Evolutionary conservation across 2,797 vertebrate species (phyloP), one percentile per base, ranked within the genome.

Genomic region (Anguilla megastoma): DNA sequence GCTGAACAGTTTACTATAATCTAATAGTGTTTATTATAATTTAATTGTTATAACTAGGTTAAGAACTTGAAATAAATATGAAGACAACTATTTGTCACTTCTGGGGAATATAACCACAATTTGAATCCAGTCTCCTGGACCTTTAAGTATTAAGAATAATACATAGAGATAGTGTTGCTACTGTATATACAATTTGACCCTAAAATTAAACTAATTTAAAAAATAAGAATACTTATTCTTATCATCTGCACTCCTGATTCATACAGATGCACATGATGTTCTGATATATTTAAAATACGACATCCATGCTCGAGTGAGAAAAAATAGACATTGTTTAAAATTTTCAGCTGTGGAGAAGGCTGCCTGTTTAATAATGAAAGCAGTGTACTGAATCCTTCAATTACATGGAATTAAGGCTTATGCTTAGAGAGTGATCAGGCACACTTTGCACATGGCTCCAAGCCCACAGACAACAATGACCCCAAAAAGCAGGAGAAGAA

Each of bases 361-460:
- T 87, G 54, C 33, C 36, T 82, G 86, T 60, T 79, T 45, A 58
- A 54, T 82, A 80, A 87, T 87, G 52, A 87, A 82, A 36, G 7
- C n/a, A 56, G 52, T 80, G 52, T 80, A 80, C 16, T n/a, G 52
- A 60, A 87, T 30, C 71, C 52, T 58, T 54, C 82, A 76, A 87
- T 87, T 87, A 87, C 58, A 87, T n/a, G 6, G 41, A 87, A 63
- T 41, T 60, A 87, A 87, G 82, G 52, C 69, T 82, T 80, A 54
- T 60, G 60, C 52, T 50, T n/a, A 18, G 16, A 79, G 4, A 74
- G 8, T 63, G 58, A 66, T 66, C 36, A 85, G 36, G 30, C 21
- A 66, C 2, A 45, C 84, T 85, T 27, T 41, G 30, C 6, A 30
- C 54, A 63, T 50, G 45, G 33, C 63, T 5, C 66, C 66, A 54